Conservation (phyloP, 2,113 vertebrate genomes). For the Pantherophis guttatus region DNA sequence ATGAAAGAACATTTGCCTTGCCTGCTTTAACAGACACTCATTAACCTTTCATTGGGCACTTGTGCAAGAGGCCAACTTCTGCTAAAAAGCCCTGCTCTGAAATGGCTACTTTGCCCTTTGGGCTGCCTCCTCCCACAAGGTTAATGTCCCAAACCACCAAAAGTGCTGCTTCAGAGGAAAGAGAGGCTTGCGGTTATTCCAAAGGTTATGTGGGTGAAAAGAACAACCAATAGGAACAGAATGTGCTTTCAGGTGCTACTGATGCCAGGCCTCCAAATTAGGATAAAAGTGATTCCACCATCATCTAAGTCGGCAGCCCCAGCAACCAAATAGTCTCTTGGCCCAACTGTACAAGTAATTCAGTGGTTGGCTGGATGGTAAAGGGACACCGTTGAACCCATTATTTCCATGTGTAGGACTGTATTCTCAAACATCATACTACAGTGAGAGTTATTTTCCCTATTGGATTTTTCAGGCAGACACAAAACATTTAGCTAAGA, state of each 20-base stretch:
- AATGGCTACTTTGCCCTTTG: not conserved
- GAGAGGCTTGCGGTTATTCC: not conserved
- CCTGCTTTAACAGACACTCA: not conserved
- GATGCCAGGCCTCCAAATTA: not conserved
- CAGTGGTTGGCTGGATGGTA: not conserved
- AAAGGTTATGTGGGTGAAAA: not conserved
- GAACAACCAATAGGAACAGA: not conserved
- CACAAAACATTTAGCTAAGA: not conserved
- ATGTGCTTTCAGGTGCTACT: not conserved
- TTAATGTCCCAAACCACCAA: slow-evolving; percentile 8
- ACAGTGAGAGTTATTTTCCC: not conserved
- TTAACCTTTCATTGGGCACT: not conserved
- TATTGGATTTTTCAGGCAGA: not conserved
- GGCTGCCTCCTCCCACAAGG: not conserved
- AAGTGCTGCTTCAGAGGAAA: not conserved
- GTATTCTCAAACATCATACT: not conserved
- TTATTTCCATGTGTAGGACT: not conserved
- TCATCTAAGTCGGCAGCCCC: not conserved
- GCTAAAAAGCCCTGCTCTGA: not conserved
- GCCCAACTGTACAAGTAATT: not conserved
- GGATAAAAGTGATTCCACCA: not conserved
- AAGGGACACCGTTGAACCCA: not conserved
- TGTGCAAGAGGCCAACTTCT: not conserved
- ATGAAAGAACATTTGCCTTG: not conserved
- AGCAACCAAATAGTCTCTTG: not conserved